A percentile compares a stretch with the other conserved stretches of the same genome.
phyloP scores from a whole-genome alignment of 2,888 invertebrate genomes.

The Diadegma fenestrale region DNA sequence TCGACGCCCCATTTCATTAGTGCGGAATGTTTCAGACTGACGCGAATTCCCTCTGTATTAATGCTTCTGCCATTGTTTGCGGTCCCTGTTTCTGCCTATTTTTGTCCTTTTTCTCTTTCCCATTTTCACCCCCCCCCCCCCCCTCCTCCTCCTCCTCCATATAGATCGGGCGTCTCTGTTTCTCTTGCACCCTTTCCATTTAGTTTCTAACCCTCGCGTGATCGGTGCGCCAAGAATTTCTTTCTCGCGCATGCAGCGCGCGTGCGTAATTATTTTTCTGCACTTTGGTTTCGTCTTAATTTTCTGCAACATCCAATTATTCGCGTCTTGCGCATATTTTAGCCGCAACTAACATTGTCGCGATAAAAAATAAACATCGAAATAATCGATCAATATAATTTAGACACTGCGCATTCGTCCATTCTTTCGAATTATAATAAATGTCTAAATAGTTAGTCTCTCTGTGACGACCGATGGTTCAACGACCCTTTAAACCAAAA shows the following conservation, averaged over 20 bases:
- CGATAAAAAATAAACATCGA: neutral
- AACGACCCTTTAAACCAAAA: conserved; percentile 10
- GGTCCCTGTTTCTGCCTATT: neutral
- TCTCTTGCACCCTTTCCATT: neutral
- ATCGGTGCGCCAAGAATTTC: neutral
- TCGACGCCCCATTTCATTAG: conserved; percentile 67
- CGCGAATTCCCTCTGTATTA: conserved; percentile 49
- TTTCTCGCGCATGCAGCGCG: neutral
- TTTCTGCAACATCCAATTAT: neutral
- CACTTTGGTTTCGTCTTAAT: neutral
- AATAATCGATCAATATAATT: neutral
- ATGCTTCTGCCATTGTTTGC: conserved; percentile 30
- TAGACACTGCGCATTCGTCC: neutral
- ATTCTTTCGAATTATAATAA: neutral
- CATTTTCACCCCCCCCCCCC: conserved; percentile 12
- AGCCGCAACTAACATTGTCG: neutral
- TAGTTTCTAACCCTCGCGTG: neutral
- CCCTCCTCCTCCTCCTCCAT: neutral
- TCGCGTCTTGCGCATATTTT: neutral
- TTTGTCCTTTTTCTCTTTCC: conserved; percentile 5
- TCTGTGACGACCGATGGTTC: neutral
- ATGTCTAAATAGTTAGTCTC: neutral
- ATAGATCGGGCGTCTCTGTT: neutral
- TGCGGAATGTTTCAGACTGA: conserved; percentile 64
- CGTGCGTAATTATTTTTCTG: neutral